Base-by-base conservation (phyloP, 2,888 invertebrate species). In the Coecobrya sp. region DNA sequence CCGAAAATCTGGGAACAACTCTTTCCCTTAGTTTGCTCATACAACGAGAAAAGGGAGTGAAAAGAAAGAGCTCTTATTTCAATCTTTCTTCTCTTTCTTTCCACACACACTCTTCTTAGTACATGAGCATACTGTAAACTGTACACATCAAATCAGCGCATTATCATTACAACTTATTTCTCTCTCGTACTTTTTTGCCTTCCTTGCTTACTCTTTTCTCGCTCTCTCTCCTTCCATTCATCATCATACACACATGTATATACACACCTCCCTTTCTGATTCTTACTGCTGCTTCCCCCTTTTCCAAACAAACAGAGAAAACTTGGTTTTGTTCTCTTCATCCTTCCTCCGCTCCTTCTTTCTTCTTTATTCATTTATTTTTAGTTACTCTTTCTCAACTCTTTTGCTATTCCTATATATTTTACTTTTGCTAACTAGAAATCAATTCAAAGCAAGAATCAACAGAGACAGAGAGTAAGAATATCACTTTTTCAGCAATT, bases 1-100 rank as follows among this genome's bases (percentile, higher is more conserved):
- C 91, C 70, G 86, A 91, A 91, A 91, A 91, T 86, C 86, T 81
- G 79, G 91, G 70, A 89, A 92, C 84, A 93, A 92, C 93, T 93
- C 86, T 90, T 93, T 93, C 65, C 86, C 86, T 82, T 89, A 81
- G 81, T 81, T 81, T 81, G 81, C 27, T 59, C 81, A 55, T 52
- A 62, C 45, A 81, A 81, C 52, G 81, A 59, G 81, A 81, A 81
- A 81, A 73, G 42, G 59, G 73, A 84, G 30, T 59, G 88, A 89
- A 81, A 30, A 79, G 49, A 52, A 45, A 42, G 59, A 36, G 76
- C 86, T 91, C 90, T 79, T 85, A 90, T 90, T 90, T 90, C 90
- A 76, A 90, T 90, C 73, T 85, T 89, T 52, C 25, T 84, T 59
- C 70, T 76, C 59, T 84, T 84, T 76, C 36, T 55, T 59, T 16